Conservation (phyloP, 2,888 invertebrate genomes). For the Aradus depressus region DNA sequence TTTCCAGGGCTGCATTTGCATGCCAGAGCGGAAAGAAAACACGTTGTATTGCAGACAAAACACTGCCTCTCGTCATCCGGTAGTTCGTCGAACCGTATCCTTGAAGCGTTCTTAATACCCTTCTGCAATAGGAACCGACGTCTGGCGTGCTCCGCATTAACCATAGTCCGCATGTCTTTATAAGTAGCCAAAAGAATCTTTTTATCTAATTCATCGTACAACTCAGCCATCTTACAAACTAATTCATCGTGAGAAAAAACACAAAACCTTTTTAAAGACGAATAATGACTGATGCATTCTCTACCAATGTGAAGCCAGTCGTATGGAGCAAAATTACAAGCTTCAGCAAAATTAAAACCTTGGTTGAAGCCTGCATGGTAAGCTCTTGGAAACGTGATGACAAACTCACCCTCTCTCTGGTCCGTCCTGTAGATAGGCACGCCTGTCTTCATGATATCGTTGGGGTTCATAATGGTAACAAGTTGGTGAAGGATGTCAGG, state of each 20-base stretch:
- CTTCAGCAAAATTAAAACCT: constrained; percentile 98
- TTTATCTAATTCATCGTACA: constrained; percentile 71
- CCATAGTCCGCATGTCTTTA: constrained; percentile 83
- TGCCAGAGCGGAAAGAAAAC: constrained; percentile 89
- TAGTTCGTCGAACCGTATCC: constrained; percentile 85
- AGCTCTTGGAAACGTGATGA: constrained; percentile 95
- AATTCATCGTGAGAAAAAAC: constrained; percentile 99
- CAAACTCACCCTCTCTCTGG: constrained; percentile 97
- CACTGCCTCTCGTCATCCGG: constrained; percentile 94
- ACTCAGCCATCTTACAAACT: constrained; percentile 89
- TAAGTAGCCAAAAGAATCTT: constrained; percentile 85
- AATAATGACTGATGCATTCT: constrained; percentile 88
- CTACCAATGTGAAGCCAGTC: constrained; percentile 97
- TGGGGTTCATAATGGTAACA: constrained; percentile 97
- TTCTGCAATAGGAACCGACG: constrained; percentile 59
- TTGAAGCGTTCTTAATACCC: constrained; percentile 72
- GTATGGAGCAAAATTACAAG: constrained; percentile 97
- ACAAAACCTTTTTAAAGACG: constrained; percentile 79
- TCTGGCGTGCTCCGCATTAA: constrained; percentile 65
- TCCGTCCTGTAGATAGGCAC: constrained; percentile 61
- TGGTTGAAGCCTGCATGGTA: constrained; percentile 99
- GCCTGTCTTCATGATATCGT: constrained; percentile 69
- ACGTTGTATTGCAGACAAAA: constrained; percentile 89
- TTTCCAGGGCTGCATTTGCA: constrained; percentile 62
- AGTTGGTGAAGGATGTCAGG: constrained; percentile 95